Evolutionary conservation across 2,888 invertebrate genomes (phyloP).

Genomic region (Apoderus coryli): DNA sequence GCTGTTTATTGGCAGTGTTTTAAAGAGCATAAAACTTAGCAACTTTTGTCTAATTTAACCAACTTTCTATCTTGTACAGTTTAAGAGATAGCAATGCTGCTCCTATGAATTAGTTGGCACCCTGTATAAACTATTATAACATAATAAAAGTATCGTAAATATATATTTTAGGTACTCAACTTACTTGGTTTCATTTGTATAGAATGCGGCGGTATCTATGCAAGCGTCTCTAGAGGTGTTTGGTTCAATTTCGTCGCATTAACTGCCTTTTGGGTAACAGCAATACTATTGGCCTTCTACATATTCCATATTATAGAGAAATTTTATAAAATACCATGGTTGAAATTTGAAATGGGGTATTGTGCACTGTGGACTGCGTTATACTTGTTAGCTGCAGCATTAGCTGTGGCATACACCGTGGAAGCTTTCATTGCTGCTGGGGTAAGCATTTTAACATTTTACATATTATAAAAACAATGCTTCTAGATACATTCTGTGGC

Average conservation of each 20-base stretch:
- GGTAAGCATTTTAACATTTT: too few species aligned
- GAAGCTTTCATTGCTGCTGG: conserved; percentile 54
- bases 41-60: too few species aligned
- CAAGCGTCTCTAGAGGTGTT: conserved; percentile 41
- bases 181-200: conserved; percentile 72
- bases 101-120: too few species aligned
- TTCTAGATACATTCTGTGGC: too few species aligned
- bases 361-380: conserved; percentile 59
- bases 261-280: conserved; percentile 75
- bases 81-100: too few species aligned
- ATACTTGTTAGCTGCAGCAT: conserved; percentile 59
- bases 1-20: too few species aligned
- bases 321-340: conserved; percentile 74
- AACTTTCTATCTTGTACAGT: too few species aligned
- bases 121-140: too few species aligned
- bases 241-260: conserved; percentile 70
- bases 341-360: conserved; percentile 65
- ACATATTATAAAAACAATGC: too few species aligned
- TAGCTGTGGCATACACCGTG: conserved; percentile 46
- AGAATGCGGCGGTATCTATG: conserved; percentile 33
- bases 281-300: conserved; percentile 63
- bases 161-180: conserved; percentile 48
- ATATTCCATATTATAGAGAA: conserved; percentile 77
- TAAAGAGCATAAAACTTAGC: too few species aligned
- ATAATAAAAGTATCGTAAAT: too few species aligned